Evolutionary conservation across 2,113 vertebrate genomes (phyloP).

Genomic region (Pygathrix nemaeus): DNA sequence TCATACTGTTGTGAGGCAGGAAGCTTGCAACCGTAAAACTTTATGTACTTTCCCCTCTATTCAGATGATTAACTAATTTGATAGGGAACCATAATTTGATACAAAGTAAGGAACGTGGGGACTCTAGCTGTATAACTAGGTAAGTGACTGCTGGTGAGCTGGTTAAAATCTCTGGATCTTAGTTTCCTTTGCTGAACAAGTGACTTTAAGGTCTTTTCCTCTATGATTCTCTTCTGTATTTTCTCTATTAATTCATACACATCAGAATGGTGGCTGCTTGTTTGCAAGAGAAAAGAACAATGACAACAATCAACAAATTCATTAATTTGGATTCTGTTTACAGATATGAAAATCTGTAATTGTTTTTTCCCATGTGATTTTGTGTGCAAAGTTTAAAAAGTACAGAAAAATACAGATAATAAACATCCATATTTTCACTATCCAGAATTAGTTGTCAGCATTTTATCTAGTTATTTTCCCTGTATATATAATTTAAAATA

Average conservation of each 20-base stretch:
- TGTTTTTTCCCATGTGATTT: background rate
- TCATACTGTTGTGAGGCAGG: background rate
- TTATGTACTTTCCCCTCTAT: background rate
- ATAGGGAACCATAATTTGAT: background rate
- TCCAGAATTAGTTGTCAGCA: background rate
- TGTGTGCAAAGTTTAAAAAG: slow-evolving; percentile 22
- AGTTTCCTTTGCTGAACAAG: background rate
- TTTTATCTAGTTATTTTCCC: background rate
- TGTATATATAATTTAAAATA: slow-evolving; percentile 1
- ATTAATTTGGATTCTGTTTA: background rate
- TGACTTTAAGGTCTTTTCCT: background rate
- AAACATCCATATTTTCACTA: background rate
- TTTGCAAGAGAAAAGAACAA: background rate
- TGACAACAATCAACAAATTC: background rate
- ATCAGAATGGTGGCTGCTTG: background rate
- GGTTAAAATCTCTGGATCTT: background rate
- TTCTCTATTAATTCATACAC: background rate
- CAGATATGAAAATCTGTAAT: background rate
- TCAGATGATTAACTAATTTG: background rate
- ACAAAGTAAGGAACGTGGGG: background rate
- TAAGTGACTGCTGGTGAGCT: background rate
- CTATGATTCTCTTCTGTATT: background rate
- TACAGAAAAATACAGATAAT: slow-evolving; percentile 34
- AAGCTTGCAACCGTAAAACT: background rate
- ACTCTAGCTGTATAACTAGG: background rate